These are phyloP conservation scores for Lithobates pipiens DNA, from an alignment of 2,797 vertebrate species.

Conservation along the genomic window DNA sequence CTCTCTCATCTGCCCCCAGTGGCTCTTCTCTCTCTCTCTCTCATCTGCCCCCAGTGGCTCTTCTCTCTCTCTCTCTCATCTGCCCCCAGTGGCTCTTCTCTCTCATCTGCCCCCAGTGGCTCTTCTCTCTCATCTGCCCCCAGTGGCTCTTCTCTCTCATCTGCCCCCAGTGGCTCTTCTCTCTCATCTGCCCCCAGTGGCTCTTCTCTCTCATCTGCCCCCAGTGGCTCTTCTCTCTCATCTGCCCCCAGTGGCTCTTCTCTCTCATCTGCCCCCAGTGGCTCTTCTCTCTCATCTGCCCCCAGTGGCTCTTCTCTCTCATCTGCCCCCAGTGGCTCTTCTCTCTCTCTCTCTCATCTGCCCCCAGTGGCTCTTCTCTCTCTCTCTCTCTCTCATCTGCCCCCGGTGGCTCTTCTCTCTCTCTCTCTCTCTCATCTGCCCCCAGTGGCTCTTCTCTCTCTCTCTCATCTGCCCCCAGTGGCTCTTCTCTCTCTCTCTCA, in stretches of 20 bases:
- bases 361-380: neutral
- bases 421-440: constrained; percentile 87
- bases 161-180: too few relatives aligned
- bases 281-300: neutral
- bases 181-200: too few relatives aligned
- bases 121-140: too few relatives aligned
- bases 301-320: too few relatives aligned
- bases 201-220: too few relatives aligned
- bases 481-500: too few relatives aligned
- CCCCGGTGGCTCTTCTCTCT: too few relatives aligned
- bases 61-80: constrained; percentile 81
- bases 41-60: constrained; percentile 59
- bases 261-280: too few relatives aligned
- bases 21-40: constrained; percentile 57
- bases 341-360: neutral
- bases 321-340: too few relatives aligned
- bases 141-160: too few relatives aligned
- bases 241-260: neutral
- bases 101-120: neutral
- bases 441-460: constrained; percentile 83
- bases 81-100: constrained; percentile 84
- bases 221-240: too few relatives aligned
- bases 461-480: neutral
- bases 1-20: neutral
- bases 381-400: constrained; percentile 67